These are phyloP conservation scores for Nesoenas mayeri DNA, from an alignment of 2,113 vertebrate species.

Conservation along the genomic window DNA sequence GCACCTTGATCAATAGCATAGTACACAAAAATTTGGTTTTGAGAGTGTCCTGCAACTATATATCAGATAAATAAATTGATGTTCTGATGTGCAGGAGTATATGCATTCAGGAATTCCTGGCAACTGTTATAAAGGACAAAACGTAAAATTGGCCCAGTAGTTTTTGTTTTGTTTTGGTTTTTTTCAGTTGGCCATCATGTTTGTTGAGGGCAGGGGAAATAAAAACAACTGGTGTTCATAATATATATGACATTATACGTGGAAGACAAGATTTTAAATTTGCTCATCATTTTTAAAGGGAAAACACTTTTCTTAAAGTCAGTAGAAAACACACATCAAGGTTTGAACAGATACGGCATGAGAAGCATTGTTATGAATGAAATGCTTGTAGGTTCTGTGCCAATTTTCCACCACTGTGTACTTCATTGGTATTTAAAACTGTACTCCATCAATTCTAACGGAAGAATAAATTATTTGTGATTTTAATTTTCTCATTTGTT, in stretches of 20 bases:
- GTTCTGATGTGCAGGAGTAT: constrained; percentile 24
- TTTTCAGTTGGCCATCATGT: constrained; percentile 19
- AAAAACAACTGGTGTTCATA: not conserved
- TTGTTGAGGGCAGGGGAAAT: not conserved
- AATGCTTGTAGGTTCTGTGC: constrained; percentile 78
- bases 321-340: constrained; percentile 56
- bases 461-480: constrained; percentile 92
- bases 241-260: constrained; percentile 2
- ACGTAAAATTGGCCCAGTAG: constrained; percentile 46
- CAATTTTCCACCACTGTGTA: constrained; percentile 83
- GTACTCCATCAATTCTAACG: constrained; percentile 85
- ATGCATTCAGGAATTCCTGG: constrained; percentile 25
- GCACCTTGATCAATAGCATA: constrained; percentile 52
- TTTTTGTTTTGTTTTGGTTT: constrained; percentile 3
- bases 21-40: constrained; percentile 37
- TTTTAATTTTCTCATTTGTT: constrained; percentile 82
- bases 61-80: constrained; percentile 41
- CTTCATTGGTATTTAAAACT: constrained; percentile 93
- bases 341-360: constrained; percentile 60
- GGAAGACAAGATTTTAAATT: constrained; percentile 40
- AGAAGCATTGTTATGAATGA: constrained; percentile 71
- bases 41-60: constrained; percentile 39
- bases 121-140: constrained; percentile 22
- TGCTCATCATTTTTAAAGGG: constrained; percentile 51
- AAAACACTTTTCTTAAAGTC: constrained; percentile 44